Evolutionary conservation across 2,888 invertebrate species (phyloP), one percentile per base, ranked within the genome.

Genomic region (Amiota minor): DNA sequence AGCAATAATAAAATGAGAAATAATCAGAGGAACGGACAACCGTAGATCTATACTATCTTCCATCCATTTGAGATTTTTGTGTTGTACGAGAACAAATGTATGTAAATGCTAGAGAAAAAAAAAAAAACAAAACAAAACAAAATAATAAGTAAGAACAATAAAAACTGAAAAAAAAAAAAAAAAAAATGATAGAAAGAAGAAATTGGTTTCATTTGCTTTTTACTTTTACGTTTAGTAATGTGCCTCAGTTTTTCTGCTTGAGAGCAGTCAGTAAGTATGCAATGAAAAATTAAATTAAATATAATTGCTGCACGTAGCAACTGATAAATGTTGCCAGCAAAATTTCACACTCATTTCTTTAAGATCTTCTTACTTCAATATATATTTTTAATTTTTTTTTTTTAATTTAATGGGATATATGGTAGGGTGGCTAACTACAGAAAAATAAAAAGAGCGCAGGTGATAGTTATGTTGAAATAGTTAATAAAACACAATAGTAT

Each of bases 61-160:
- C 59, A 59, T 47, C 10, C 65, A 65, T 65, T 65, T 47, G 65
- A 65, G 65, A 65, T 65, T 65, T 65, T 49, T 47, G 65, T 46
- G 16, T 12, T n/a, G 65, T 18, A 12, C n/a, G n/a, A n/a, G n/a
- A n/a, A n/a, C 18, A 59, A 59, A n/a, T 55, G 55, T 55, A 10
- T 55, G 18, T n/a, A 55, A 14, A 14, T 14, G 9, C 16, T n/a
- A 12, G 3, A 14, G 2, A 11, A 53, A 53, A 14, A 12, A 53
- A 55, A 9, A 11, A 55, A 6, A 35, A 0, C 35, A 35, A 6
- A 35, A 35, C 2, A 23, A 35, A 35, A 35, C 35, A 2, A 35
- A 35, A 35, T 35, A 35, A 35, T 6, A 35, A 35, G 6, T 8
- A 35, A 35, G 6, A 35, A 35, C 35, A 35, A 35, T 2, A 35